A percentile compares a stretch with the other conserved stretches of the same genome.
These are phyloP conservation scores for Epinephelus fuscoguttatus DNA, from an alignment of 2,113 vertebrate species.

Conservation along the genomic window DNA sequence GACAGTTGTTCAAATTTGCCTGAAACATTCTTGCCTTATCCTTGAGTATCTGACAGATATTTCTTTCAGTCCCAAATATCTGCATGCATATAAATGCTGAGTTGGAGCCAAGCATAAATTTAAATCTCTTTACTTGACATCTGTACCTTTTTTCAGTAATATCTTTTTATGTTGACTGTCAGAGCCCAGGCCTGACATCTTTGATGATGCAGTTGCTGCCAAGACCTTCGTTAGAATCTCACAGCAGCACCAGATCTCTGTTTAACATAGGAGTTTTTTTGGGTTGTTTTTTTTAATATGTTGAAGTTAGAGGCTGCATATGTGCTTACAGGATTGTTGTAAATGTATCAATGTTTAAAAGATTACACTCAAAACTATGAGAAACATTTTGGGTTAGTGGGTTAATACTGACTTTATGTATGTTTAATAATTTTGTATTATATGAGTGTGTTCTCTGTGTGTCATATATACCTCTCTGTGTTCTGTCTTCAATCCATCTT, in stretches of 20 bases:
- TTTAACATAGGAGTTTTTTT: not conserved
- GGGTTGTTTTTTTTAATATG: not conserved
- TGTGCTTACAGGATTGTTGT: no score
- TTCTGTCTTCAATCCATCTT: constrained; percentile 1
- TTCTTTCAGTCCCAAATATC: not conserved
- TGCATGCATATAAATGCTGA: not conserved
- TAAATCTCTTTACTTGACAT: constrained; percentile 16
- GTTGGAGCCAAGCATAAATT: not conserved
- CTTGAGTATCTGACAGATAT: not conserved
- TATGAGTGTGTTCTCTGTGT: constrained; percentile 17
- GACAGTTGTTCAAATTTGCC: not conserved
- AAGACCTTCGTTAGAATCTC: not conserved
- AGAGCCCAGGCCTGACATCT: not conserved
- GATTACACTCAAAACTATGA: constrained; percentile 9
- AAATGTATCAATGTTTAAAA: no score
- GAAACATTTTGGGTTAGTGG: constrained; percentile 22
- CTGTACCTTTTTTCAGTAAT: constrained; percentile 7
- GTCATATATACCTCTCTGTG: not conserved
- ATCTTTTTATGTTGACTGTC: constrained; percentile 6
- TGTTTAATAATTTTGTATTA: constrained; percentile 9
- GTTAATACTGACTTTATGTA: not conserved
- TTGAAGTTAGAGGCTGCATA: not conserved
- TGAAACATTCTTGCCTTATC: not conserved
- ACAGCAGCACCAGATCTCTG: not conserved
- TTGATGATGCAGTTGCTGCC: not conserved